A percentile compares a stretch with the other conserved stretches of the same genome.
These are phyloP conservation scores for Dinomys branickii DNA, from an alignment of 2,113 vertebrate species.

Conservation along the genomic window DNA sequence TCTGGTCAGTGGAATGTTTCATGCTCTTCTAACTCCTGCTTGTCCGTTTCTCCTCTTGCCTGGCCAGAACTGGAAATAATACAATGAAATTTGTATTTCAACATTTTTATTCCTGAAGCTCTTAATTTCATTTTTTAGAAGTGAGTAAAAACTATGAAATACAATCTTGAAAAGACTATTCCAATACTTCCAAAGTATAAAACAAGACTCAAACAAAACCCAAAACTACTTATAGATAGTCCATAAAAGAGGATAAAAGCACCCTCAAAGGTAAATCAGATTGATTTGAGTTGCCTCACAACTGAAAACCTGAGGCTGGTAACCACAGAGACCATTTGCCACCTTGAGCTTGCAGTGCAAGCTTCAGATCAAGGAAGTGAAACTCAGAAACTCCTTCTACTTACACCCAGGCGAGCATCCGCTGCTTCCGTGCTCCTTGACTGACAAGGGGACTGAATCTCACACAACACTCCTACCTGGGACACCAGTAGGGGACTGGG, in stretches of 20 bases:
- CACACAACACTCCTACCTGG: background rate
- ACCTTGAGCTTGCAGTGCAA: background rate
- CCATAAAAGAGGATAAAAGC: background rate
- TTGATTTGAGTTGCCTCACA: background rate
- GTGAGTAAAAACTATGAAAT: constrained; percentile 6
- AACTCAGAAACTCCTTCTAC: background rate
- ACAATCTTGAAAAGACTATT: background rate
- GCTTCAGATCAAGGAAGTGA: background rate
- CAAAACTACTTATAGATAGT: background rate
- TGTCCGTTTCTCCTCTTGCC: background rate
- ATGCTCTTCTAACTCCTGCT: background rate
- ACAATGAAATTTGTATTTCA: background rate
- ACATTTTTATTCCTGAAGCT: background rate
- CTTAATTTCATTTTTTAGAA: constrained; percentile 39
- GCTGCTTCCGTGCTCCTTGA: background rate
- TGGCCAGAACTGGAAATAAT: background rate
- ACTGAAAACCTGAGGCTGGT: background rate
- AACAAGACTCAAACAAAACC: background rate
- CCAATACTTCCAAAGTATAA: constrained; percentile 2
- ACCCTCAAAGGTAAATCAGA: background rate
- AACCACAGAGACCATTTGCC: background rate
- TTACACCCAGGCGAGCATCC: background rate
- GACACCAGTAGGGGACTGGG: background rate
- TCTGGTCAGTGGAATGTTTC: background rate
- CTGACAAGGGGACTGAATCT: too few species aligned